Percentiles rank a stretch among this genome's conserved stretches.
Evolutionary conservation across 2,888 invertebrate genomes (phyloP).

Genomic region (Rosalia funebris): DNA sequence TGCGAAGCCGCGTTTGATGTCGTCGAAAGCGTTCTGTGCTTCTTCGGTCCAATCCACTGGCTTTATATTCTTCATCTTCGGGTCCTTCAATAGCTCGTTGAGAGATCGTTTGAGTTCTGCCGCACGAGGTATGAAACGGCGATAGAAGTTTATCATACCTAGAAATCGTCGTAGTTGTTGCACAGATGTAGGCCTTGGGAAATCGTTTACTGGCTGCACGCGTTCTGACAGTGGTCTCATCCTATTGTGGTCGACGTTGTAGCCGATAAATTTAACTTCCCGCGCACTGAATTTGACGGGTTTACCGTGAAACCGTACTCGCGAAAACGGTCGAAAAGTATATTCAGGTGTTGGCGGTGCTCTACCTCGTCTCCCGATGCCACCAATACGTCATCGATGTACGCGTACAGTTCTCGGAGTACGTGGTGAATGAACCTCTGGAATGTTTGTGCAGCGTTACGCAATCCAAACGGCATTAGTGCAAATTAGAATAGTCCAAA

Average conservation of each 20-base stretch:
- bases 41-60: no score
- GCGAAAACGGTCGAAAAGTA: neutral
- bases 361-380: neutral
- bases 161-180: constrained; percentile 2
- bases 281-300: neutral
- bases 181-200: constrained; percentile 7
- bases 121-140: neutral
- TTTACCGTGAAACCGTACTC: neutral
- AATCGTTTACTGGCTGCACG: neutral
- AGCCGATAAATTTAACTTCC: neutral
- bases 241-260: no score
- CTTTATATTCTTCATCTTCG: no score
- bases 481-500: no score
- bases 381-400: no score
- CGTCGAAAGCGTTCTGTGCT: neutral
- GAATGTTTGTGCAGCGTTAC: constrained; percentile 9
- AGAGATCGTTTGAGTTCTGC: neutral
- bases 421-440: neutral
- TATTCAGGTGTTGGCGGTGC: no score
- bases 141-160: constrained; percentile 13
- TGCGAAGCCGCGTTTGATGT: neutral
- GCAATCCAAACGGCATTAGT: neutral
- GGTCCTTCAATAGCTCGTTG: neutral
- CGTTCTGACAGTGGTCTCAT: neutral
- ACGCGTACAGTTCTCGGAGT: constrained; percentile 13